These are phyloP conservation scores for Sarotherodon lohbergeri DNA, from an alignment of 2,113 vertebrate species.

Conservation along the genomic window DNA sequence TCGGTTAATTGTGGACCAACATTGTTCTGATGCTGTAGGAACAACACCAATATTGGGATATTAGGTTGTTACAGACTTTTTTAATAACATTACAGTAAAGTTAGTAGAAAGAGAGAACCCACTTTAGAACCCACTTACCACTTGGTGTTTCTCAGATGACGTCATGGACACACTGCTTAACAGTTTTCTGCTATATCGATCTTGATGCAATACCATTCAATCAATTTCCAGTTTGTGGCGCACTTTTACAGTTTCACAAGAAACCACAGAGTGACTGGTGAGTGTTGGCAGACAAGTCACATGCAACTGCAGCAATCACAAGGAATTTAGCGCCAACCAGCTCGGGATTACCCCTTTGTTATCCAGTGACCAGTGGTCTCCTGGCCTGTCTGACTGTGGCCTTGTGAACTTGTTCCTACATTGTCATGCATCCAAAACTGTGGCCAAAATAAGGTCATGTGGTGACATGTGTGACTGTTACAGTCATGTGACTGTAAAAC, in stretches of 20 bases:
- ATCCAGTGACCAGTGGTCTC: not conserved
- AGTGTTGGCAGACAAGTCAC: not conserved
- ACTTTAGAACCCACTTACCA: not conserved
- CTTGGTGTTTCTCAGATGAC: not conserved
- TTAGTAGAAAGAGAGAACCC: not conserved
- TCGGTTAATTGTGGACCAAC: not conserved
- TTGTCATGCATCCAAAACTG: not conserved
- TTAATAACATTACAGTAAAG: not conserved
- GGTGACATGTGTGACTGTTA: not conserved
- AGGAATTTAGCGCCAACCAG: not conserved
- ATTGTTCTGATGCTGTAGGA: not conserved
- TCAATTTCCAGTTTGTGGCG: not conserved
- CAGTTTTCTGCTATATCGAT: not conserved
- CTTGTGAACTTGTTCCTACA: not conserved
- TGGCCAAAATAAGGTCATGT: not conserved
- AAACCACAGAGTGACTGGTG: not conserved
- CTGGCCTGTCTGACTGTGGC: not conserved
- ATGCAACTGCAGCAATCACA: not conserved
- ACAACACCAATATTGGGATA: not conserved
- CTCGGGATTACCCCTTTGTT: not conserved
- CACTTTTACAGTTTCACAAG: not conserved
- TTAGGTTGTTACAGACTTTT: not conserved
- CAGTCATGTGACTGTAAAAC: not conserved
- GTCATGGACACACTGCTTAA: not conserved
- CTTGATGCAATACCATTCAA: not conserved